These are phyloP conservation scores for Amyelois transitella DNA, from an alignment of 1,140 invertebrate species.

Conservation along the genomic window DNA sequence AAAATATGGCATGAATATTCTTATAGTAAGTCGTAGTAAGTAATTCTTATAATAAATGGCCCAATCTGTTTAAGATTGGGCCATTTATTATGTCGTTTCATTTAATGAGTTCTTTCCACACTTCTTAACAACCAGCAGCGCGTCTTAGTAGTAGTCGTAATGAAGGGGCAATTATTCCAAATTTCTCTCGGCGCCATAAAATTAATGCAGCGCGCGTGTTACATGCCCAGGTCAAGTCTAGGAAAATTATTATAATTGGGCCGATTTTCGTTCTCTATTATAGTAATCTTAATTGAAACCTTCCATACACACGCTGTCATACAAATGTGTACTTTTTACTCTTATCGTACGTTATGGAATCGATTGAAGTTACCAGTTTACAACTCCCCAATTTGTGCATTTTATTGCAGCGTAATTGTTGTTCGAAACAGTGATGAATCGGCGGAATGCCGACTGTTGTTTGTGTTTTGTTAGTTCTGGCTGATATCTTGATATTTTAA, in stretches of 20 bases:
- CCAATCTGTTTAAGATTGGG: background rate
- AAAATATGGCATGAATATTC: too few relatives aligned
- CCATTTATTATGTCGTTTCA: constrained; percentile 15
- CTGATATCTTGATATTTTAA: too few relatives aligned
- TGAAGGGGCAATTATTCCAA: constrained; percentile 46
- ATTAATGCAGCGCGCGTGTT: constrained; percentile 40
- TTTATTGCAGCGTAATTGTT: constrained; percentile 45
- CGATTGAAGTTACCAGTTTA: constrained; percentile 3
- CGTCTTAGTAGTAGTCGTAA: constrained; percentile 19
- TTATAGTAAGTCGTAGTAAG: too few relatives aligned
- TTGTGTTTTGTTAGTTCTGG: constrained; percentile 7
- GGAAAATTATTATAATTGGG: constrained; percentile 42
- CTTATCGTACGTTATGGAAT: background rate
- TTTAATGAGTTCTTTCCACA: constrained; percentile 28
- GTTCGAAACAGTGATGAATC: constrained; percentile 19
- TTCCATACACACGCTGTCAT: background rate
- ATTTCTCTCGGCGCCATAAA: constrained; percentile 43
- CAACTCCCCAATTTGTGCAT: constrained; percentile 27
- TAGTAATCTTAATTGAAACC: constrained; percentile 33
- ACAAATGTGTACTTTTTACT: background rate
- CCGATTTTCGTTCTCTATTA: constrained; percentile 43
- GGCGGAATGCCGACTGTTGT: constrained; percentile 17
- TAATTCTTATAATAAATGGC: too few relatives aligned
- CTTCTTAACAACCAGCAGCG: background rate
- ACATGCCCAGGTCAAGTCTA: constrained; percentile 4